Evolutionary conservation across 1,140 invertebrate species (phyloP).

Genomic region (Lithobius niger): DNA sequence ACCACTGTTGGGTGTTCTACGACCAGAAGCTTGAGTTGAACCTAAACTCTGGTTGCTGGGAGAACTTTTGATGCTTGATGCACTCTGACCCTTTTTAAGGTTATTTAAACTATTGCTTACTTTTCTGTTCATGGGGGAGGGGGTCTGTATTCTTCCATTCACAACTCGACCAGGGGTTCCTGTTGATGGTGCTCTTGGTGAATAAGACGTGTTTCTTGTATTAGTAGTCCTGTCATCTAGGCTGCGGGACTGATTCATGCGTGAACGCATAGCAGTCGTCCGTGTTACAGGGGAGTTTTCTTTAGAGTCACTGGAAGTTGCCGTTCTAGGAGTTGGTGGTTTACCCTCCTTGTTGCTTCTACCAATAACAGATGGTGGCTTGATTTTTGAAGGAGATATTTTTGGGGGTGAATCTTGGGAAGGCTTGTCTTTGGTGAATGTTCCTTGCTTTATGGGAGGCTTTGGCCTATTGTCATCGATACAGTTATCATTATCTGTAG

Average conservation of each 20-base stretch:
- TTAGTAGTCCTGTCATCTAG: not conserved
- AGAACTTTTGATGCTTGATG: conserved; percentile 13
- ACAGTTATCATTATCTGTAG: too few relatives aligned
- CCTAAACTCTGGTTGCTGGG: conserved; percentile 14
- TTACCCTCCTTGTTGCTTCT: conserved; percentile 18
- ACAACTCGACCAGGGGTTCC: not conserved
- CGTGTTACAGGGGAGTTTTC: conserved; percentile 15
- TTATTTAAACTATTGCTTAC: conserved; percentile 4
- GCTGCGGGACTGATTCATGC: not conserved
- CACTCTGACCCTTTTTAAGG: conserved; percentile 14
- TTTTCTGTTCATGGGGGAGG: conserved; percentile 2
- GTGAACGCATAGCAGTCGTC: not conserved
- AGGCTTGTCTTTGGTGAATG: conserved; percentile 68
- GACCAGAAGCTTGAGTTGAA: conserved; percentile 18
- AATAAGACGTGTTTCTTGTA: not conserved
- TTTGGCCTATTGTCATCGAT: conserved; percentile 21
- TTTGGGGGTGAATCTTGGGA: conserved; percentile 34
- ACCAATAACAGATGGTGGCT: conserved; percentile 19
- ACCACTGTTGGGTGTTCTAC: conserved; percentile 17
- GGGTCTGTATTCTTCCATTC: not conserved
- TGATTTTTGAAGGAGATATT: conserved; percentile 26
- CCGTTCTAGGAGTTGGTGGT: not conserved
- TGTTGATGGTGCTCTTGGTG: not conserved
- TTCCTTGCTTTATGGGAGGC: conserved; percentile 60
- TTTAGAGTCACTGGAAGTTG: conserved; percentile 12